Evolutionary conservation across 1,140 invertebrate genomes (phyloP).

Genomic region (Calephelis nemesis): DNA sequence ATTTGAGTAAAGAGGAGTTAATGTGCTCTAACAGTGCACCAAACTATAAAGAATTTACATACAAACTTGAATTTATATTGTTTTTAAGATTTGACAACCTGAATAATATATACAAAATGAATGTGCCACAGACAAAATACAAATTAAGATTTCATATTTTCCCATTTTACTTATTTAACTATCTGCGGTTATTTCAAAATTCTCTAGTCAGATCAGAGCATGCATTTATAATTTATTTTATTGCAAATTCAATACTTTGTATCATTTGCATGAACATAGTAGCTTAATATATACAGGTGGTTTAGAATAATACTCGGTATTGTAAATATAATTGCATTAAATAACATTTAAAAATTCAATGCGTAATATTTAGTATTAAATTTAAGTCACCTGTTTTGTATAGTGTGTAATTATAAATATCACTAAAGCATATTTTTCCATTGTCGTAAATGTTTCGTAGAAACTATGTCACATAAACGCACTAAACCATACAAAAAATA

Average conservation of each 20-base stretch:
- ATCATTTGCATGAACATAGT: constrained; percentile 63
- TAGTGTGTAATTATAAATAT: constrained; percentile 50
- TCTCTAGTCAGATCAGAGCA: constrained; percentile 65
- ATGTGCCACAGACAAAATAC: background rate
- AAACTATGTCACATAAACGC: constrained; percentile 45
- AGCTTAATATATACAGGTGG: constrained; percentile 25
- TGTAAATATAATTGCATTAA: constrained; percentile 27
- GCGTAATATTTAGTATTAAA: constrained; percentile 22
- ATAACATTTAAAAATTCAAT: constrained; percentile 13
- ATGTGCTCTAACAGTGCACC: too few species aligned
- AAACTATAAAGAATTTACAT: too few species aligned
- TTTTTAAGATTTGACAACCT: too few species aligned
- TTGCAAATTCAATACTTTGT: constrained; percentile 42
- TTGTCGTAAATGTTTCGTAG: constrained; percentile 53
- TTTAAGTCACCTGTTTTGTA: constrained; percentile 31
- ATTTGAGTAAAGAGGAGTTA: too few species aligned
- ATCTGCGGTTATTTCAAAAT: constrained; percentile 48
- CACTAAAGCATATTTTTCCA: constrained; percentile 64
- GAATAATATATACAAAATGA: background rate
- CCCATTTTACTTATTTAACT: background rate
- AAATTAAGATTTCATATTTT: background rate
- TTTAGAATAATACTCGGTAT: constrained; percentile 17
- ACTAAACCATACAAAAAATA: constrained; percentile 42
- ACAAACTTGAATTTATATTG: too few species aligned
- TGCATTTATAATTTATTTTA: constrained; percentile 76